These are phyloP conservation scores for Aphidius ervi DNA, from an alignment of 1,140 invertebrate genomes.

Conservation along the genomic window DNA sequence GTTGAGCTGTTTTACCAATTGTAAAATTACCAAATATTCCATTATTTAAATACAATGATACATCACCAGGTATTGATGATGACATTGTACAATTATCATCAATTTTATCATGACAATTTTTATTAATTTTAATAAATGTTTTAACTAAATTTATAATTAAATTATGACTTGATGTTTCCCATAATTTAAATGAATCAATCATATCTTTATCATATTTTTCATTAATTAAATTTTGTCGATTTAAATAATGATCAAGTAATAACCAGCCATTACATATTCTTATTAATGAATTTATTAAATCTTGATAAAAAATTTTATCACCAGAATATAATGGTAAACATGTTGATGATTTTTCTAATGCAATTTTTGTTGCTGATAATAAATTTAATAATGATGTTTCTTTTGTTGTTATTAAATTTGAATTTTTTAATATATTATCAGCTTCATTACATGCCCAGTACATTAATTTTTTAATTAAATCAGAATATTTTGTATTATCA, in stretches of 20 bases:
- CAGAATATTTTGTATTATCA: conserved; percentile 14
- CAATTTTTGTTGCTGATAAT: conserved; percentile 39
- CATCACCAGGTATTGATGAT: conserved; percentile 42
- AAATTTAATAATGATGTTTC: conserved; percentile 35
- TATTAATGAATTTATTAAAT: conserved; percentile 41
- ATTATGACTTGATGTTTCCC: conserved; percentile 40
- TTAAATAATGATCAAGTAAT: conserved; percentile 45
- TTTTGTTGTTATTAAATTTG: conserved; percentile 27
- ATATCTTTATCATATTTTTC: conserved; percentile 38
- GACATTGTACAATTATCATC: conserved; percentile 1
- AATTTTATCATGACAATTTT: conserved; percentile 18
- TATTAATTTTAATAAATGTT: conserved; percentile 35
- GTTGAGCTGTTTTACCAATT: conserved; percentile 5
- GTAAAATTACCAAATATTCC: conserved; percentile 34
- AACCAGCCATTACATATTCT: conserved; percentile 48
- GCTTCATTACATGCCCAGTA: conserved; percentile 43
- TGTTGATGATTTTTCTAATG: conserved; percentile 40
- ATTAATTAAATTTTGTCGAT: conserved; percentile 39
- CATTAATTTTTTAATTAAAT: conserved; percentile 35
- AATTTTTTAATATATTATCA: conserved; percentile 33
- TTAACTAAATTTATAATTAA: conserved; percentile 37
- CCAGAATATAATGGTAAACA: conserved; percentile 41
- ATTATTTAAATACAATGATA: conserved; percentile 38
- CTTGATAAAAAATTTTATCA: conserved; percentile 35
- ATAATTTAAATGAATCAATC: conserved; percentile 34